Evolutionary conservation across 2,888 invertebrate genomes (phyloP), one percentile per base, ranked within the genome.

Genomic region (Artemia sinica): DNA sequence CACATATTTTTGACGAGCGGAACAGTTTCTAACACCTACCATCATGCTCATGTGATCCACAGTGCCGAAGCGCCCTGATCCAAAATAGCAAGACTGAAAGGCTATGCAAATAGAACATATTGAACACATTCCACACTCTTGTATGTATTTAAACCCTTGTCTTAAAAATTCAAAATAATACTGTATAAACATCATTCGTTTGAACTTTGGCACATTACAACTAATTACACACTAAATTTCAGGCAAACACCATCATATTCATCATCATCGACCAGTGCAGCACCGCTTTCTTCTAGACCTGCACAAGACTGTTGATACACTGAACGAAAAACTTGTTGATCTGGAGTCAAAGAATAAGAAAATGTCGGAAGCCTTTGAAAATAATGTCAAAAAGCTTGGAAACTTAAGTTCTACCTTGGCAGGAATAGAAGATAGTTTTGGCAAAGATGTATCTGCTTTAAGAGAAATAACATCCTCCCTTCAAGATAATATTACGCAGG

Each of bases 221-320:
- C 41, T 41, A 41, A 41, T 41, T 41, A 41, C 41, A 41, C 41
- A 6, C 41, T 41, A 41, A 41, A 41, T 41, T 41, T 41, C 41
- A 41, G 41, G 41, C 41, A 41, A 41, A 41, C 41, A 41, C 41
- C 41, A 41, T 41, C 41, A 41, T 41, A 41, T 41, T 41, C 63
- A 58, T 28, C 63, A 58, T 28, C 63, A 28, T 28, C 63, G 63
- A 10, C 8, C 28, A 9, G 14, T 18, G 9, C 14, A 28, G n/a
- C 63, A 58, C 63, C 63, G 28, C 9, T 58, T 58, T 28, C 63
- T 58, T 11, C 9, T 58, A 28, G 63, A 58, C 10, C 63, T 58
- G 8, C 63, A 58, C 63, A 58, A 58, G 11, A 58, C 63, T 58
- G 63, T 58, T 58, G 63, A 58, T 58, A 58, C 63, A 58, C 63